Evolutionary conservation across 2,888 invertebrate species (phyloP), one percentile per base, ranked within the genome.

Genomic region (Graphium colonna): DNA sequence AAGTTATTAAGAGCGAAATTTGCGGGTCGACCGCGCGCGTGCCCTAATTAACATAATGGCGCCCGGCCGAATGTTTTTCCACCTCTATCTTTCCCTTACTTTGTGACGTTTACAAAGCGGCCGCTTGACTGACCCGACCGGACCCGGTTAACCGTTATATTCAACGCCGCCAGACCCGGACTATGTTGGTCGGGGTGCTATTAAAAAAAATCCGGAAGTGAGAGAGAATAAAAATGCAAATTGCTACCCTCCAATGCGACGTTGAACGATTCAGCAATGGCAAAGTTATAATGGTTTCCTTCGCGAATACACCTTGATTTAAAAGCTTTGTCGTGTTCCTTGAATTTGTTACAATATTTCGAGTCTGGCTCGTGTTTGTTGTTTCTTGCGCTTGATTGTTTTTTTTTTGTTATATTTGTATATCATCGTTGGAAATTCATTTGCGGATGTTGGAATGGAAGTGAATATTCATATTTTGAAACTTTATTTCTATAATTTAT

Each of bases 11-110:
- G 55, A 52, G 55, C 52, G 50, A 60, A 56, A 58, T 60, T 63
- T 62, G 61, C 36, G n/a, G 4, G 12, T 12, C 36, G 13, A 36
- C 9, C 33, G 55, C 59, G 57, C 56, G 60, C 57, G 60, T 61
- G 62, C 63, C 56, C 66, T 75, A 77, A 77, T 79, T 76, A 77
- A 64, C 75, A 72, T 77, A 77, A 77, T 73, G 74, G 70, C 62
- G 61, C 64, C 64, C 59, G 56, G 65, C 68, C 68, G 69, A 76
- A 74, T 70, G 70, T 75, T 78, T 70, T 76, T 73, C 67, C 61
- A 69, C 69, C 68, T 72, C 71, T 72, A 70, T 71, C 68, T 72
- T 69, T 66, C 57, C 36, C 60, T 63, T 69, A 65, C 65, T 68
- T 63, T 66, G 64, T 67, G 66, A 62, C 69, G 60, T 63, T 64